phyloP scores from a whole-genome alignment of 2,797 vertebrate genomes.

The Neoniphon sammara region DNA sequence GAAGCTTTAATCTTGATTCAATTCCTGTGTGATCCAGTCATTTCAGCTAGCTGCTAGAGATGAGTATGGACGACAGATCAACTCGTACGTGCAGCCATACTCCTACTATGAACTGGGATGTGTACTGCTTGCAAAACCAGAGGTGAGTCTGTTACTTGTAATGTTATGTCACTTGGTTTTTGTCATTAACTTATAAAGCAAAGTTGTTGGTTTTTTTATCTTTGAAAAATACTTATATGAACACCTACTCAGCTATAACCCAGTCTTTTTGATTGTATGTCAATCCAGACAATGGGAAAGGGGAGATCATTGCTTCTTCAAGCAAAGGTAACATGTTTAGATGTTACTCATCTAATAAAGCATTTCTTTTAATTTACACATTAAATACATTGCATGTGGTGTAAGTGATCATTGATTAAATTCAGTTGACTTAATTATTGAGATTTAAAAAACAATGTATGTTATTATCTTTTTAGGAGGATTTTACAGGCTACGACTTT shows the following conservation, averaged over 20 bases:
- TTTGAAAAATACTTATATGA: too few relatives aligned
- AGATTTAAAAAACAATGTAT: background rate
- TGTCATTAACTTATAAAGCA: background rate
- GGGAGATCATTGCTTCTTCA: conserved; percentile 94
- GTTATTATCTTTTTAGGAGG: conserved; percentile 84
- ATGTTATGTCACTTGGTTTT: background rate
- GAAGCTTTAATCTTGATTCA: background rate
- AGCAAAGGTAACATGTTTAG: conserved; percentile 89
- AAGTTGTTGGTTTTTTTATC: background rate
- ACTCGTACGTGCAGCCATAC: conserved; percentile 94
- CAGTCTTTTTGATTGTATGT: conserved; percentile 36
- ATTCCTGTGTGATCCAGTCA: conserved; percentile 80
- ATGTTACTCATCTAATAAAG: background rate
- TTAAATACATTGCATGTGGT: background rate
- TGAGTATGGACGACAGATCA: conserved; percentile 91
- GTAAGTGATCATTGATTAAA: background rate
- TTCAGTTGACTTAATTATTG: background rate
- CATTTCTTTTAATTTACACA: background rate
- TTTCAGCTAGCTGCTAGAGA: conserved; percentile 94
- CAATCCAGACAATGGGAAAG: conserved; percentile 90
- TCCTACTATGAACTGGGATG: conserved; percentile 98
- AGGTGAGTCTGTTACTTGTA: conserved; percentile 81
- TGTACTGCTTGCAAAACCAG: conserved; percentile 90
- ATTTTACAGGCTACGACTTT: conserved; percentile 96
- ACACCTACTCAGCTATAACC: conserved; percentile 6